These are phyloP conservation scores for Salticus scenicus DNA, from an alignment of 2,888 invertebrate species.

Conservation along the genomic window DNA sequence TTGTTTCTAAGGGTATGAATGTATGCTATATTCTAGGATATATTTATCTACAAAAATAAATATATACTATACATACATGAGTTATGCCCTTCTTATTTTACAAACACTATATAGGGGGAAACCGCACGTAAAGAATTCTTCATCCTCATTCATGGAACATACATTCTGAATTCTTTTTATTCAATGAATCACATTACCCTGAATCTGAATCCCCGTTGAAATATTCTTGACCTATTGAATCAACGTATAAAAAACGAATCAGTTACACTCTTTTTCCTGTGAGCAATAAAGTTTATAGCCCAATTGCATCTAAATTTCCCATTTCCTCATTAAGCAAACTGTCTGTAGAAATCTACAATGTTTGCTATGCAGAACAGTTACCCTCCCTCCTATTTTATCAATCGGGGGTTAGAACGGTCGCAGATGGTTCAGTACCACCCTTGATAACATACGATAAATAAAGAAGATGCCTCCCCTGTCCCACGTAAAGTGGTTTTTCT, in stretches of 20 bases:
- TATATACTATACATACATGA: too few relatives aligned
- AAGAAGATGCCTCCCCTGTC: constrained; percentile 1
- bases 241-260: neutral
- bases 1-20: too few relatives aligned
- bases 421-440: constrained; percentile 45
- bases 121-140: too few relatives aligned
- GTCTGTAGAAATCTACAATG: neutral
- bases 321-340: neutral
- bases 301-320: neutral
- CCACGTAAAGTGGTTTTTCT: neutral
- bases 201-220: too few relatives aligned
- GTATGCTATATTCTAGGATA: too few relatives aligned
- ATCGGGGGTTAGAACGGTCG: constrained; percentile 19
- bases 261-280: neutral
- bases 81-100: too few relatives aligned
- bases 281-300: neutral
- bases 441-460: constrained; percentile 62
- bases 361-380: neutral
- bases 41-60: too few relatives aligned
- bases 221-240: too few relatives aligned
- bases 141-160: too few relatives aligned
- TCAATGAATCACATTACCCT: too few relatives aligned
- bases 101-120: too few relatives aligned
- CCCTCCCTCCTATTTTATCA: neutral
- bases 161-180: too few relatives aligned